phyloP scores from a whole-genome alignment of 2,797 vertebrate species.

The Iguana delicatissima region DNA sequence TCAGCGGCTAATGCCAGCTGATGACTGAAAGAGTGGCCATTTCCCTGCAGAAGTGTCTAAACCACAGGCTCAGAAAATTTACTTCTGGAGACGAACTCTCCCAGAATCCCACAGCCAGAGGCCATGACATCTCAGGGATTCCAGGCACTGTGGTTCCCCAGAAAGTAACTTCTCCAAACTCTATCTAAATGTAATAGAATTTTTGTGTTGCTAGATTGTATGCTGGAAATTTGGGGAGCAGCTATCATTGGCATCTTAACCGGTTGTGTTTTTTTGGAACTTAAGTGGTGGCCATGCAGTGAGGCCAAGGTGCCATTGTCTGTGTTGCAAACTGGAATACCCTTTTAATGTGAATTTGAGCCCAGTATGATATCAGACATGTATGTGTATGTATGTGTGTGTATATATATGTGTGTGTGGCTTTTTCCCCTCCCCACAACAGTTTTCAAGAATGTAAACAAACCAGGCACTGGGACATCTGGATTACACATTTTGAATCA shows the following conservation, averaged over 20 bases:
- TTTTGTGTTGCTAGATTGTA: not conserved
- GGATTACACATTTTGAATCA: conserved; percentile 86
- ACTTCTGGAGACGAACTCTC: too few relatives aligned
- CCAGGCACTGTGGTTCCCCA: too few relatives aligned
- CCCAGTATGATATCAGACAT: conserved; percentile 79
- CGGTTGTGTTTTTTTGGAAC: conserved; percentile 28
- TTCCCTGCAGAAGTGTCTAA: not conserved
- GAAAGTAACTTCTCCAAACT: not conserved
- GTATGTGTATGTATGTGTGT: not conserved
- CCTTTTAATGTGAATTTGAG: conserved; percentile 58
- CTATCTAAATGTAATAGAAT: not conserved
- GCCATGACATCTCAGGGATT: too few relatives aligned
- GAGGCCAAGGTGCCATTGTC: conserved; percentile 15
- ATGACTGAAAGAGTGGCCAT: not conserved
- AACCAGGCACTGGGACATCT: conserved; percentile 89
- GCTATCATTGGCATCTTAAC: not conserved
- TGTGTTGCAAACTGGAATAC: conserved; percentile 37
- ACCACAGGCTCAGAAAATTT: too few relatives aligned
- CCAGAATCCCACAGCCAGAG: too few relatives aligned
- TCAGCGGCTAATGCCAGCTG: not conserved
- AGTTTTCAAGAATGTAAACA: conserved; percentile 90
- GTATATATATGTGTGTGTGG: conserved; percentile 10
- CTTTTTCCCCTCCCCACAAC: conserved; percentile 60
- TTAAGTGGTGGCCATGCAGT: not conserved
- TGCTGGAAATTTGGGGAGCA: accelerated